These are phyloP conservation scores for Amphilophus citrinellus DNA, from an alignment of 2,113 vertebrate species.

Conservation along the genomic window DNA sequence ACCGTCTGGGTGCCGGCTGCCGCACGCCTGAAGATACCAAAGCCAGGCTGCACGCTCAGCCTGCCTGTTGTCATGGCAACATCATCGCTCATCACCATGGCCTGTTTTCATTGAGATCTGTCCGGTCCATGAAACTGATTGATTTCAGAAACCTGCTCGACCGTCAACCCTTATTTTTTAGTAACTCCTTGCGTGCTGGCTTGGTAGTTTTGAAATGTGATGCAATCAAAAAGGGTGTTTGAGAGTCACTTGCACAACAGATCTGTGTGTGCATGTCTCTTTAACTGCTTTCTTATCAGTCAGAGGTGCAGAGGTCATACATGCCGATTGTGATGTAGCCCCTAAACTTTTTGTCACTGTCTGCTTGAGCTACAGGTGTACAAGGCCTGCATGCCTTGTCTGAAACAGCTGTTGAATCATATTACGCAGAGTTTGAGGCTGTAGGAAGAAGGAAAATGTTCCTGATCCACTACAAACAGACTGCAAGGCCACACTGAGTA, in stretches of 20 bases:
- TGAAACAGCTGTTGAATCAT: background rate
- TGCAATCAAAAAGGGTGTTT: slow-evolving; percentile 30
- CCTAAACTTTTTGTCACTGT: slow-evolving; percentile 12
- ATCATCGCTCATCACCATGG: slow-evolving; percentile 85
- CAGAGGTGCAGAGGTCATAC: slow-evolving; percentile 37
- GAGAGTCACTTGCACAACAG: slow-evolving; percentile 16
- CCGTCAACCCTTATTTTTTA: slow-evolving; percentile 65
- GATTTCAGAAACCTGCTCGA: slow-evolving; percentile 75
- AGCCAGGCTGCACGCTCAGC: slow-evolving; percentile 80
- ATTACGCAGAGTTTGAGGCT: background rate
- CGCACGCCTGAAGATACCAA: slow-evolving; percentile 74
- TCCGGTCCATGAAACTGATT: slow-evolving; percentile 81
- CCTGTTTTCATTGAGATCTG: slow-evolving; percentile 90
- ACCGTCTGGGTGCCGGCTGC: slow-evolving; percentile 75
- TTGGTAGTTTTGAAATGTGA: slow-evolving; percentile 54
- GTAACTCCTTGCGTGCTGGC: slow-evolving; percentile 53
- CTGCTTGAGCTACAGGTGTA: slow-evolving; percentile 38
- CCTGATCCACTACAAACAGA: slow-evolving; percentile 37
- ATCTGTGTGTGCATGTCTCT: slow-evolving; percentile 45
- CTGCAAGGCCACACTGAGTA: slow-evolving; percentile 41
- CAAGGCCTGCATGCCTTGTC: background rate
- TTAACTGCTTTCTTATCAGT: slow-evolving; percentile 31
- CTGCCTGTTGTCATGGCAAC: slow-evolving; percentile 96
- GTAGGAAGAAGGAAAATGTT: slow-evolving; percentile 1
- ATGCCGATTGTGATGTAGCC: background rate